These are phyloP conservation scores for Pangasianodon gigas DNA, from an alignment of 2,113 vertebrate genomes.

Conservation along the genomic window DNA sequence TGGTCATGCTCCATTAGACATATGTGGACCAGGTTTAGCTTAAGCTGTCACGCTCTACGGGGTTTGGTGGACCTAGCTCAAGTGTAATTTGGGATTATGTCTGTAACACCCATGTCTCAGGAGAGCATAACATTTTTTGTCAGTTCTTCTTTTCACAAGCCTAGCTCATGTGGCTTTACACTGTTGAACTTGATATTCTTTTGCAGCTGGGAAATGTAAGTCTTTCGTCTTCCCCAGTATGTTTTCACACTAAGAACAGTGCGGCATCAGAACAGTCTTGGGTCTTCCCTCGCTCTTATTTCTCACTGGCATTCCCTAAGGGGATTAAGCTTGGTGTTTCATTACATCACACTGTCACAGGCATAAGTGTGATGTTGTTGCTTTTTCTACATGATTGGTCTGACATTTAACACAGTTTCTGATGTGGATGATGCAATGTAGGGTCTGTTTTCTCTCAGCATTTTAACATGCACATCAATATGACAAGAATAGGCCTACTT, in stretches of 20 bases:
- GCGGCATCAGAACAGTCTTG: slow-evolving; percentile 27
- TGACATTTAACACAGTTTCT: slow-evolving; percentile 40
- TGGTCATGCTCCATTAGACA: slow-evolving; percentile 64
- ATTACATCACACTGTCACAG: slow-evolving; percentile 34
- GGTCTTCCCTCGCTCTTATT: slow-evolving; percentile 40
- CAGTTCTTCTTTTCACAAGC: slow-evolving; percentile 52
- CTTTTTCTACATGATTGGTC: slow-evolving; percentile 43
- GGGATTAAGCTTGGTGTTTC: slow-evolving; percentile 49
- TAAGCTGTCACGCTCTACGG: slow-evolving; percentile 64
- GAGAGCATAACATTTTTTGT: slow-evolving; percentile 60
- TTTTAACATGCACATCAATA: not conserved
- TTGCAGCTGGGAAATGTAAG: slow-evolving; percentile 10
- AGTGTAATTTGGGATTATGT: slow-evolving; percentile 70
- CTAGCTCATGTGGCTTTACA: slow-evolving; percentile 47
- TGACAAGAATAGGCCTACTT: not conserved
- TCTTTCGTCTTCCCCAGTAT: slow-evolving; percentile 5
- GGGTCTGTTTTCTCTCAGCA: not conserved
- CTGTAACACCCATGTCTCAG: slow-evolving; percentile 64
- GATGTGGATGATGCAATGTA: not conserved
- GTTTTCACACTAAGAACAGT: slow-evolving; percentile 17
- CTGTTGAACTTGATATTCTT: slow-evolving; percentile 54
- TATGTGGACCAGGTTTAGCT: slow-evolving; percentile 61
- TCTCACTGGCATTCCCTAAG: slow-evolving; percentile 22
- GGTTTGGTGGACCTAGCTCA: slow-evolving; percentile 62
- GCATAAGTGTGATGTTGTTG: slow-evolving; percentile 43